Evolutionary conservation across 2,888 invertebrate genomes (phyloP).

Genomic region (Drosophila borealis): DNA sequence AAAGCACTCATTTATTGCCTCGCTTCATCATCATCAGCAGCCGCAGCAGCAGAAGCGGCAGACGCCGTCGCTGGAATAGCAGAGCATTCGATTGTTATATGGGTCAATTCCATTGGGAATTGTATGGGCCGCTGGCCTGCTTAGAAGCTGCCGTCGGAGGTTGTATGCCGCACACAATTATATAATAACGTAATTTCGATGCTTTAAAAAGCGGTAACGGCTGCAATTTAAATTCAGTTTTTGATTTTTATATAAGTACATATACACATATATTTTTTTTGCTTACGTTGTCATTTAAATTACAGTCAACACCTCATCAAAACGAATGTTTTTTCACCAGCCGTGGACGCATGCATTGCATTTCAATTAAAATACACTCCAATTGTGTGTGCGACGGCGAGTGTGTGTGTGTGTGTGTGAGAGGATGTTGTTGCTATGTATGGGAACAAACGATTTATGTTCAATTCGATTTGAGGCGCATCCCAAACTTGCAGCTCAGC

Average conservation of each 20-base stretch:
- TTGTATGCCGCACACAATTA: conserved; percentile 43
- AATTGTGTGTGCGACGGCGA: conserved; percentile 7
- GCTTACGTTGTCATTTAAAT: conserved; percentile 69
- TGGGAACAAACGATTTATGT: conserved; percentile 36
- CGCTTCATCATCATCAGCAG: conserved; percentile 42
- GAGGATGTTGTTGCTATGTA: conserved; percentile 53
- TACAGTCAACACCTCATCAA: conserved; percentile 77
- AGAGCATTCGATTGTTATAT: conserved; percentile 72
- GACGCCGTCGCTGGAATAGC: conserved; percentile 50
- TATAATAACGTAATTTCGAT: conserved; percentile 50
- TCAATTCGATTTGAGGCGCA: conserved; percentile 21
- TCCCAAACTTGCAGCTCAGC: conserved; percentile 14
- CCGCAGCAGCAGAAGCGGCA: conserved; percentile 16
- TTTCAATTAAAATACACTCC: conserved; percentile 50
- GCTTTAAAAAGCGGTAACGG: conserved; percentile 4
- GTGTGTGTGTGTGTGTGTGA: conserved; percentile 17
- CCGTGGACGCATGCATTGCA: conserved; percentile 51
- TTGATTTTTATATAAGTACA: neutral
- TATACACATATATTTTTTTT: neutral
- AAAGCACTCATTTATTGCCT: conserved; percentile 72
- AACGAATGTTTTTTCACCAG: conserved; percentile 75
- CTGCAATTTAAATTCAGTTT: conserved; percentile 51
- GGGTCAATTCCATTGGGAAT: conserved; percentile 85
- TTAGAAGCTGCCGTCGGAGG: conserved; percentile 46
- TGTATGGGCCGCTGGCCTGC: conserved; percentile 44